Conservation (phyloP, 2,113 vertebrate species). For the Mandrillus leucophaeus region DNA sequence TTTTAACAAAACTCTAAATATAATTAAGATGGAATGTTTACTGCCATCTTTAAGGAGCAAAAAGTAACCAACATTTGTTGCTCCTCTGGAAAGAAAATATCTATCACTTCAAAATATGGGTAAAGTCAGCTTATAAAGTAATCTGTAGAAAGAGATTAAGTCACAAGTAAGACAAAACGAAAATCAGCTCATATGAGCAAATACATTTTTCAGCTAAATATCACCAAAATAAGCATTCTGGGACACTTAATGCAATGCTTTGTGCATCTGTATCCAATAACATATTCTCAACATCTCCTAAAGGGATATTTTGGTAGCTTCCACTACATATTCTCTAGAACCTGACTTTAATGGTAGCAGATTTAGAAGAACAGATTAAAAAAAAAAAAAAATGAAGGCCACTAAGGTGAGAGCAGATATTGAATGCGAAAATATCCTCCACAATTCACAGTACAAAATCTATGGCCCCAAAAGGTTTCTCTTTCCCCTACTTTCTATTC, state of each 20-base stretch:
- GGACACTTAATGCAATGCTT: background rate
- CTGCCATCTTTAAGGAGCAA: conserved; percentile 50
- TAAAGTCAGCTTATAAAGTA: conserved; percentile 41
- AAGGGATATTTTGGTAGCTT: background rate
- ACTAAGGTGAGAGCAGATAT: background rate
- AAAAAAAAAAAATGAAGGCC: background rate
- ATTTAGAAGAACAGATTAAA: background rate
- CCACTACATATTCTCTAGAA: background rate
- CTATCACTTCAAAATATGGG: conserved; percentile 5
- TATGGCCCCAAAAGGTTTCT: background rate
- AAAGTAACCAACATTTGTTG: conserved; percentile 14
- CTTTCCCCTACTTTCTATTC: background rate
- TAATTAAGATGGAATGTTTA: conserved; percentile 53
- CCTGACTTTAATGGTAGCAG: background rate
- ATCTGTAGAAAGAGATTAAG: conserved; percentile 33
- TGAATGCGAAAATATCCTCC: background rate
- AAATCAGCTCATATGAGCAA: background rate
- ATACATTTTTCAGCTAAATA: background rate
- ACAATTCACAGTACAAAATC: background rate
- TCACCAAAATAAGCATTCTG: conserved; percentile 16
- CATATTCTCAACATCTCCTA: background rate
- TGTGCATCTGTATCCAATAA: background rate
- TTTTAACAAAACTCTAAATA: conserved; percentile 61
- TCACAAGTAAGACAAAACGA: background rate
- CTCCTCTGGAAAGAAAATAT: conserved; percentile 34